A percentile compares a stretch with the other conserved stretches of the same genome.
Evolutionary conservation across 2,888 invertebrate species (phyloP).

Genomic region (Coleophora deauratella): DNA sequence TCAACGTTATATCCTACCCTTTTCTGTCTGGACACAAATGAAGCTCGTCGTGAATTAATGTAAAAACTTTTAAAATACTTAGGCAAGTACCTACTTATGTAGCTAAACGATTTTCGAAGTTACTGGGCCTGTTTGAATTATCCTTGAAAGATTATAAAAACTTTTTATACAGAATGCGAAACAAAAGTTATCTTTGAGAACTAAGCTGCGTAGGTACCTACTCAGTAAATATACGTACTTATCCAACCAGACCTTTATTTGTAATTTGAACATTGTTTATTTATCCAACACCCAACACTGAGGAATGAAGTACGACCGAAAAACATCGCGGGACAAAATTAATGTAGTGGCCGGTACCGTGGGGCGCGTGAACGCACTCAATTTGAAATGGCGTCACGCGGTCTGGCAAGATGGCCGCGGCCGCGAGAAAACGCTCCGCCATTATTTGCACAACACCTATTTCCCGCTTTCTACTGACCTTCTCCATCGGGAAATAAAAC

Average conservation of each 20-base stretch:
- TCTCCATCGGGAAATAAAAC: slow-evolving; percentile 21
- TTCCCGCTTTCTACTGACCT: slow-evolving; percentile 33
- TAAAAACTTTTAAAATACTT: no score
- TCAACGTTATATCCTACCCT: no score
- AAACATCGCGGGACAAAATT: slow-evolving; percentile 27
- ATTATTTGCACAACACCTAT: slow-evolving; percentile 42
- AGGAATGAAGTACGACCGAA: slow-evolving; percentile 16
- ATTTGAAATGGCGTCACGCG: slow-evolving; percentile 69
- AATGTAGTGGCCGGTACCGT: slow-evolving; percentile 10
- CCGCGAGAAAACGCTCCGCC: slow-evolving; percentile 39
- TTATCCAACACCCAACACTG: slow-evolving; percentile 5
- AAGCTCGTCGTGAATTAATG: no score
- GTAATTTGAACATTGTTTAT: neutral
- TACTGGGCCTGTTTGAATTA: no score
- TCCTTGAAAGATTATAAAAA: no score
- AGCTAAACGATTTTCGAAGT: no score
- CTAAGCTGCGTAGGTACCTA: neutral
- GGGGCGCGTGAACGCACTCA: slow-evolving; percentile 41
- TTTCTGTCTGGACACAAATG: no score
- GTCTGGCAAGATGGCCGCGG: slow-evolving; percentile 65
- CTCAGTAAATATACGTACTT: neutral
- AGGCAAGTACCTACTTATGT: no score
- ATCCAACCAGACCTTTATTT: neutral
- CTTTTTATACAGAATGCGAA: no score
- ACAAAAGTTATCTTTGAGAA: no score